Evolutionary conservation across 1,140 invertebrate genomes (phyloP).

Genomic region (Pogonognathellus flavescens): DNA sequence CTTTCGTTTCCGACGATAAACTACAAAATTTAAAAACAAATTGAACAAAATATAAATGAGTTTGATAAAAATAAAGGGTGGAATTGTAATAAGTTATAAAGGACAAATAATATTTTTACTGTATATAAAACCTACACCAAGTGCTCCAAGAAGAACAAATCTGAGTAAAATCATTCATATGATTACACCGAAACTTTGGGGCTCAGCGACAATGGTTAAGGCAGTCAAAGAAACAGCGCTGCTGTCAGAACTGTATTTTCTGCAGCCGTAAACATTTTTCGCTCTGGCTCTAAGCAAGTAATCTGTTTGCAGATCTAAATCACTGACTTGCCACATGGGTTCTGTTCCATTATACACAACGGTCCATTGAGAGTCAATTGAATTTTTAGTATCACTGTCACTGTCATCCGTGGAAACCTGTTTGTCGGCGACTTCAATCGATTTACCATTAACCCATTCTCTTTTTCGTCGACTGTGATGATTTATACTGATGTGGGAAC

Average conservation of each 20-base stretch:
- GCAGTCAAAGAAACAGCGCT: constrained; percentile 74
- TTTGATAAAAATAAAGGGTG: neutral
- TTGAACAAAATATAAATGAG: too few species aligned
- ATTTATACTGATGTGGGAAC: neutral
- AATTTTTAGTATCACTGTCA: constrained; percentile 51
- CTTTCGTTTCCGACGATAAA: constrained; percentile 70
- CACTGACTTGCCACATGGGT: constrained; percentile 83
- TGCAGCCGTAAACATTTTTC: constrained; percentile 81
- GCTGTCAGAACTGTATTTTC: constrained; percentile 79
- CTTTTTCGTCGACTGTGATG: constrained; percentile 20
- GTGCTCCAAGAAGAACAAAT: constrained; percentile 56
- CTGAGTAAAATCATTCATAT: constrained; percentile 73
- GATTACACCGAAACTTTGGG: constrained; percentile 74
- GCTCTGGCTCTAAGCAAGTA: constrained; percentile 85
- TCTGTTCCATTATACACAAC: constrained; percentile 86
- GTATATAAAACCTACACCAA: constrained; percentile 69
- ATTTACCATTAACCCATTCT: constrained; percentile 53
- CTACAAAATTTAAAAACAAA: constrained; percentile 47
- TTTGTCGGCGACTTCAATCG: constrained; percentile 57
- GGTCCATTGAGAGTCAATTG: constrained; percentile 73
- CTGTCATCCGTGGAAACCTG: constrained; percentile 58
- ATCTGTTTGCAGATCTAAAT: constrained; percentile 74
- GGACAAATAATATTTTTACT: constrained; percentile 69
- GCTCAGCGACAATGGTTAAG: constrained; percentile 75
- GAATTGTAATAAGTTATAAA: constrained; percentile 65